Evolutionary conservation across 2,888 invertebrate genomes (phyloP).

Genomic region (Drosophila aldrichi): DNA sequence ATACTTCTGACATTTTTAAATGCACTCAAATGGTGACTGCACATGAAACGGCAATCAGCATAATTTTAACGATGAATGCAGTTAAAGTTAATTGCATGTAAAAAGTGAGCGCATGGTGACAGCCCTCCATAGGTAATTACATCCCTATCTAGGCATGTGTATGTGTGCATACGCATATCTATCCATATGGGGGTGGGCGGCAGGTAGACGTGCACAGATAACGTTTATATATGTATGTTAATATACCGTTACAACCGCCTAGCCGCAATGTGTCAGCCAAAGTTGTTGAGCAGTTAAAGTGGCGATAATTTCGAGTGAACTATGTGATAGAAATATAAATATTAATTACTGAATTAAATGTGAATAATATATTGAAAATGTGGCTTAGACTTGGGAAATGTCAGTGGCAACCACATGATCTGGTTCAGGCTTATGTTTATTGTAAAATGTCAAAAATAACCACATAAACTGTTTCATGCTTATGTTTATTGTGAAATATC

Average conservation of each 20-base stretch:
- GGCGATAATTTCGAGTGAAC: slow-evolving; percentile 27
- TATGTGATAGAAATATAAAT: slow-evolving; percentile 19
- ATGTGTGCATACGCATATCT: slow-evolving; percentile 6
- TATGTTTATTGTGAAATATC: too few relatives aligned
- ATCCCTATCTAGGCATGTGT: background rate
- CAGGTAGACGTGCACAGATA: background rate
- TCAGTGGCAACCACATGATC: background rate
- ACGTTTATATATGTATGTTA: background rate
- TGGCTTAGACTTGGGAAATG: background rate
- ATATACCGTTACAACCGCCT: background rate
- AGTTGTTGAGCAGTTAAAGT: slow-evolving; percentile 23
- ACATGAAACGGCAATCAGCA: slow-evolving; percentile 61
- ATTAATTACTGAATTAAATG: slow-evolving; percentile 12
- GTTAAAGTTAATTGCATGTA: slow-evolving; percentile 68
- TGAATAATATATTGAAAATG: background rate
- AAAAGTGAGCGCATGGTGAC: slow-evolving; percentile 31
- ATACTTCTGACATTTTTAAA: slow-evolving; percentile 30
- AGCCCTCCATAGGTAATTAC: slow-evolving; percentile 44
- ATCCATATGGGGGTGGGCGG: background rate
- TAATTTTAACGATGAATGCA: slow-evolving; percentile 56
- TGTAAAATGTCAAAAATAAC: too few relatives aligned
- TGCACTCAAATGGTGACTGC: slow-evolving; percentile 48
- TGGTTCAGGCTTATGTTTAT: background rate
- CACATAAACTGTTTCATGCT: background rate
- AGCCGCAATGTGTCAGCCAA: slow-evolving; percentile 20